Evolutionary conservation across 2,797 vertebrate genomes (phyloP).

Genomic region (Botia kubotai): DNA sequence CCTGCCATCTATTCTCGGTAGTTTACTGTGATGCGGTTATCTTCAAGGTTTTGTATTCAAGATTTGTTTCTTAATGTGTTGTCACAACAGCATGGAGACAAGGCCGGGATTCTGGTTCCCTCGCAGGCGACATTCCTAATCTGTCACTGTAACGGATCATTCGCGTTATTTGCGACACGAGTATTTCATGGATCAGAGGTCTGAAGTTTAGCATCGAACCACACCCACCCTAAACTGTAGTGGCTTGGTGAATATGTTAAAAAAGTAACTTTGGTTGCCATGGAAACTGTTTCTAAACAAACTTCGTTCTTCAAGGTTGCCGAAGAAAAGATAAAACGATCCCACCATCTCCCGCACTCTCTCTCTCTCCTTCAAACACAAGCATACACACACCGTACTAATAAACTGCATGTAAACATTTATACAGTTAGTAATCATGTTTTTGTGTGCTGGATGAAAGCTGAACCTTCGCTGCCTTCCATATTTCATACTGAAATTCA

Average conservation of each 20-base stretch:
- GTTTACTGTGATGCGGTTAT: background rate
- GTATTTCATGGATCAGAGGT: constrained; percentile 35
- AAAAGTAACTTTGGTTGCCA: constrained; percentile 56
- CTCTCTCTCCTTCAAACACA: background rate
- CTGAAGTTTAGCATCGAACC: constrained; percentile 43
- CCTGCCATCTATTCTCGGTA: background rate
- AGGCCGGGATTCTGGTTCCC: no score
- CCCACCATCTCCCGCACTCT: constrained; percentile 24
- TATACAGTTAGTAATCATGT: constrained; percentile 7
- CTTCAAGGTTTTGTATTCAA: no score
- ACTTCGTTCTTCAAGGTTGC: constrained; percentile 62
- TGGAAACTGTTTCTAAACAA: constrained; percentile 62
- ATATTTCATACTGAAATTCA: background rate
- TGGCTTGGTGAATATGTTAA: constrained; percentile 14
- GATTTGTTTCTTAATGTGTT: background rate
- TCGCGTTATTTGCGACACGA: background rate
- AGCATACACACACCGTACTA: background rate
- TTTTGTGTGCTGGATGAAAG: background rate
- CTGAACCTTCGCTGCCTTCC: background rate
- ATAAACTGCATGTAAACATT: background rate
- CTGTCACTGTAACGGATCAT: background rate
- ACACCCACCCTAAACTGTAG: constrained; percentile 18
- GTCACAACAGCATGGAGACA: no score
- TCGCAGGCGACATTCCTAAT: background rate
- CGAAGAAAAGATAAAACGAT: constrained; percentile 40